Conservation (phyloP, 2,113 vertebrate genomes). For the Herpailurus yagouaroundi region DNA sequence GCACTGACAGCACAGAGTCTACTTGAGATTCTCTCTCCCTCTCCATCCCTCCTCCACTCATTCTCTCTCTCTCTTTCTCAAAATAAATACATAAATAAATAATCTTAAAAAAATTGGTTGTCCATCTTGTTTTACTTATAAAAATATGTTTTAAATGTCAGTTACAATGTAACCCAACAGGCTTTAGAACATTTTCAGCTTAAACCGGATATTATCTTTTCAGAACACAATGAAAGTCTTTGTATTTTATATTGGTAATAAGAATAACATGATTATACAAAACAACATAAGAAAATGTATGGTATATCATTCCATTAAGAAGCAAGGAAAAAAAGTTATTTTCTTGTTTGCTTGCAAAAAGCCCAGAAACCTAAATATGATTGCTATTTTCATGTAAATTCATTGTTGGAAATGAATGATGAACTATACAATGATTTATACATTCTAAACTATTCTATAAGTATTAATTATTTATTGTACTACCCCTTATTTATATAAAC, state of each 20-base stretch:
- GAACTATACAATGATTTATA: not conserved
- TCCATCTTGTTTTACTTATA: not conserved
- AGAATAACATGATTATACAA: not conserved
- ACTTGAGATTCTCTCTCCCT: no score
- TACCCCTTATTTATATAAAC: not conserved
- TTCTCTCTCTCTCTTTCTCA: no score
- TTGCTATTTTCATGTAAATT: not conserved
- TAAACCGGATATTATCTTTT: not conserved
- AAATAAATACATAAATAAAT: no score
- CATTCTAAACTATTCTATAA: not conserved
- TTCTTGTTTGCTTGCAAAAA: not conserved
- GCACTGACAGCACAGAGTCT: no score
- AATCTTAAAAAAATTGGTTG: not conserved
- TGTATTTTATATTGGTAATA: constrained; percentile 23
- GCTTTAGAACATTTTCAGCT: not conserved
- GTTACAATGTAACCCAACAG: not conserved
- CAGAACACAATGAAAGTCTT: constrained; percentile 23
- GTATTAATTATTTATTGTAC: not conserved
- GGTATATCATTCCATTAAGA: not conserved
- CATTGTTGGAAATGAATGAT: not conserved
- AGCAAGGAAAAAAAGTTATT: not conserved
- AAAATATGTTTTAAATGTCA: not conserved
- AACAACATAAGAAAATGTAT: not conserved
- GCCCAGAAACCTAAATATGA: not conserved
- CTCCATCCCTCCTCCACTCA: no score